A percentile compares a stretch with the other conserved stretches of the same genome.
Evolutionary conservation across 1,140 invertebrate genomes (phyloP).

Genomic region (Mizuhopecten yessoensis): DNA sequence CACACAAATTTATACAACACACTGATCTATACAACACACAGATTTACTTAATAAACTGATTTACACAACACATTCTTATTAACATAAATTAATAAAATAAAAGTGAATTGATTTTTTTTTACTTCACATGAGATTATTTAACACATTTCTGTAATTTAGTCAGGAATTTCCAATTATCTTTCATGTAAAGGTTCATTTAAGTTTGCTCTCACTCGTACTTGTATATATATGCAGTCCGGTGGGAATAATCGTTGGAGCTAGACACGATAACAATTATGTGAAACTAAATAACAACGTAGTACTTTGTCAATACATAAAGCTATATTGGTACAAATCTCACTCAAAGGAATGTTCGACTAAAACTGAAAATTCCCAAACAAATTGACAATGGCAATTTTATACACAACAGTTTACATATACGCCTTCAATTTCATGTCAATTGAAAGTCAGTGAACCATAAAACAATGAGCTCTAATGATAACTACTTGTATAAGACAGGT

Average conservation of each 20-base stretch:
- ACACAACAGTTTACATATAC: neutral
- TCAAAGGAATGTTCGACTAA: neutral
- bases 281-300: neutral
- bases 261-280: neutral
- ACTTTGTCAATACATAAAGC: conserved; percentile 1
- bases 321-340: neutral
- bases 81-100: too few species aligned
- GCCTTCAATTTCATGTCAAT: neutral
- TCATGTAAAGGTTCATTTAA: too few species aligned
- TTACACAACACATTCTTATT: too few species aligned
- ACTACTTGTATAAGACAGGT: neutral
- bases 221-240: too few species aligned
- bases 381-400: conserved; percentile 18
- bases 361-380: conserved; percentile 20
- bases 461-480: neutral
- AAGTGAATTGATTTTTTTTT: too few species aligned
- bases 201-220: too few species aligned
- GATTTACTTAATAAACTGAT: too few species aligned
- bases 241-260: too few species aligned
- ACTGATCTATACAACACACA: too few species aligned
- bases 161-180: neutral
- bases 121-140: too few species aligned
- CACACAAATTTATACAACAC: too few species aligned
- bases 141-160: too few species aligned
- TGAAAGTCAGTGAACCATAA: neutral